Evolutionary conservation across 92 coral and sea anemone genomes (phyloP).

Genomic region (Meandrina meandrites): DNA sequence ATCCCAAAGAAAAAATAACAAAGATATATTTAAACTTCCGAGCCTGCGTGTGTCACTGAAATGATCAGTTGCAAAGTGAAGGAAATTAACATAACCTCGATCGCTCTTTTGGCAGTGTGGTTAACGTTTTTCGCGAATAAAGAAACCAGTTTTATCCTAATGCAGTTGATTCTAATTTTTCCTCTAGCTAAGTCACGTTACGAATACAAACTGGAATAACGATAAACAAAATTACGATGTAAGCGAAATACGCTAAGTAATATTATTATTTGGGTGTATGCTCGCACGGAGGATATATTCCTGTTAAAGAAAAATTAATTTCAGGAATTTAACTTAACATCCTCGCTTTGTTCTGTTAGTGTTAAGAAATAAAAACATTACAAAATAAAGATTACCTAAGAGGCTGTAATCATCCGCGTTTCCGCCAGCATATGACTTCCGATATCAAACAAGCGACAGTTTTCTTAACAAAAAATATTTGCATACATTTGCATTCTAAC

Average conservation of each 20-base stretch:
- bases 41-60: neutral
- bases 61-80: neutral
- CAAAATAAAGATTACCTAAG: slow-evolving; percentile 11
- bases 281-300: neutral
- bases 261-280: neutral
- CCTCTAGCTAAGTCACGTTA: neutral
- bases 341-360: neutral
- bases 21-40: neutral
- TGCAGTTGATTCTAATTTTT: neutral
- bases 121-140: neutral
- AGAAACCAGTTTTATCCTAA: neutral
- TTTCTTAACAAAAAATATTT: neutral
- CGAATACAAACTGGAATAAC: neutral
- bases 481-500: slow-evolving; percentile 33
- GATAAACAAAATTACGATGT: neutral
- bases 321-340: neutral
- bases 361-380: neutral
- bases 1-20: neutral
- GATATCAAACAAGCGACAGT: slow-evolving; percentile 26
- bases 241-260: neutral
- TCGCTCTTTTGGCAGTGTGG: neutral
- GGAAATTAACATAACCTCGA: slow-evolving; percentile 13
- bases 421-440: slow-evolving; percentile 39
- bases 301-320: neutral
- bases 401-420: neutral